Base-by-base conservation (phyloP, 64 coral and sea anemone species). In the Pocillopora damicornis region DNA sequence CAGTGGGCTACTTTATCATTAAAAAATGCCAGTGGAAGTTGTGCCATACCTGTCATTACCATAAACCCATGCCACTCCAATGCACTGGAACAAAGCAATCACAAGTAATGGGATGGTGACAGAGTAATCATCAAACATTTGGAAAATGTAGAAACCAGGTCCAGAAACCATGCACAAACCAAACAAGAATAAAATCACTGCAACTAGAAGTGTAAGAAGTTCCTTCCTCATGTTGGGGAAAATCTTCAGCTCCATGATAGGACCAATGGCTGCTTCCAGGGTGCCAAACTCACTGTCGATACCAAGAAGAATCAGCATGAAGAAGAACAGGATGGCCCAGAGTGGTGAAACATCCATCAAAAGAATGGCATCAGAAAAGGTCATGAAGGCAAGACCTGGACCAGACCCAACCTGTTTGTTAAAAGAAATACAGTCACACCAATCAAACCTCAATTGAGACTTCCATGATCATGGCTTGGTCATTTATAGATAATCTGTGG, bases 261-360 rank as follows among this genome's bases (percentile, higher is more conserved):
- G 94, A 51, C 94, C 94, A 90, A 97, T 97, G 62, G 94, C 94
- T 76, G 94, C 94, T 83, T 97, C 94, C 20, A 97, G 84, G 76
- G 94, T 97, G 14, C 94, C 94, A 75, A 97, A 97, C 73, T 97
- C 94, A 75, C 94, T 97, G 78, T 97, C 94, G 67, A 97, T 97
- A 73, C 94, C 94, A 63, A 97, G 73, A 12, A 97, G 91, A 87
- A 97, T 97, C 64, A 97, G 83, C 94, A 97, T 97, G 15, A 85
- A 66, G 84, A 97, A 97, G 72, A 97, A 97, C 10, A 97, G 91
- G 42, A 97, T 93, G 26, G 94, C 94, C 94, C 94, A 97, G 4
- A 97, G 94, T 60, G 94, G 94, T 34, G 94, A 97, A 35, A 97
- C 94, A 7, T 97, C 94, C 94, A 97, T 97, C 34, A 97, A 66